These are phyloP conservation scores for Hyperoplus immaculatus DNA, from an alignment of 2,797 vertebrate species.

Conservation along the genomic window DNA sequence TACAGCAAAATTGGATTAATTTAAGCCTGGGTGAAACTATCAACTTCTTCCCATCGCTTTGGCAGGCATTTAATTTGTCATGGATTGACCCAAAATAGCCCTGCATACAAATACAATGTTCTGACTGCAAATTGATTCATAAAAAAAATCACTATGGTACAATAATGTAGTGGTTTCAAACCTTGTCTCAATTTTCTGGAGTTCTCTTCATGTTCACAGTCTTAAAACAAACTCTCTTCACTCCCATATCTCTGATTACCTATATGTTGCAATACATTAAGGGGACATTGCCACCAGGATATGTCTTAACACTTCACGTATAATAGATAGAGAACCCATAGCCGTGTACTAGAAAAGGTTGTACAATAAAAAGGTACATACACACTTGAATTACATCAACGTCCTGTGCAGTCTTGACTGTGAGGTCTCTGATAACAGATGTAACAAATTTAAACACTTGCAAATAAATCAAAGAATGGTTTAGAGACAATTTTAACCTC, in stretches of 20 bases:
- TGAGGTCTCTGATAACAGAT: not conserved
- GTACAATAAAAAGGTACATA: not conserved
- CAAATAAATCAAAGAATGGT: not conserved
- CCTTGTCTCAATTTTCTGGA: not conserved
- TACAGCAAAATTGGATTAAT: slow-evolving; percentile 27
- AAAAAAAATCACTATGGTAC: not conserved
- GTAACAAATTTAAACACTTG: not conserved
- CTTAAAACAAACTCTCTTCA: not conserved
- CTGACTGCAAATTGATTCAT: slow-evolving; percentile 9
- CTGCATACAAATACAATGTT: slow-evolving; percentile 18
- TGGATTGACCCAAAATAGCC: slow-evolving; percentile 19
- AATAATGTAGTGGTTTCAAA: not conserved
- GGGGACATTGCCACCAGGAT: not conserved
- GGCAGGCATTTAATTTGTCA: slow-evolving; percentile 27
- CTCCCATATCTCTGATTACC: not conserved
- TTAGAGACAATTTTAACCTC: not conserved
- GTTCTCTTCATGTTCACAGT: not conserved
- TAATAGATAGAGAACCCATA: not conserved
- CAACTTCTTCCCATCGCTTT: slow-evolving; percentile 12
- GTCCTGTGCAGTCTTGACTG: too few species aligned
- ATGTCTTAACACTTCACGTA: not conserved
- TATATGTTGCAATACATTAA: not conserved
- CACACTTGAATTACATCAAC: not conserved
- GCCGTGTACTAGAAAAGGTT: not conserved
- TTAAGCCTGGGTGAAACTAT: slow-evolving; percentile 23